Percentiles rank a stretch among this genome's conserved stretches.
phyloP scores from a whole-genome alignment of 2,888 invertebrate species.

The Agriopis marginaria region DNA sequence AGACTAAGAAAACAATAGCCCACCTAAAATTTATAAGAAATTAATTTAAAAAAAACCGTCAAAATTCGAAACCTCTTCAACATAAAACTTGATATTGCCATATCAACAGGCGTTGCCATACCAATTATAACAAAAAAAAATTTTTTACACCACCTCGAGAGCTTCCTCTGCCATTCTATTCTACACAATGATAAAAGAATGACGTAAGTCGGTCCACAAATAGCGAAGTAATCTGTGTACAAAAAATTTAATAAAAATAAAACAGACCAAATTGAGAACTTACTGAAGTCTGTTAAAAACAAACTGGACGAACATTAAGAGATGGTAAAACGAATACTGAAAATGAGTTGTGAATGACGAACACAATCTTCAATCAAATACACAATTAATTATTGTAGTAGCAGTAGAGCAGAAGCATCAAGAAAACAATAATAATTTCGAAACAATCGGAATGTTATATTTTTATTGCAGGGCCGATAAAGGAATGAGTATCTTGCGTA shows the following conservation, averaged over 20 bases:
- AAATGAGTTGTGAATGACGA: conserved; percentile 1
- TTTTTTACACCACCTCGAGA: too few species aligned
- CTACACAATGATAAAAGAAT: too few species aligned
- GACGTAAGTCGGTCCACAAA: too few species aligned
- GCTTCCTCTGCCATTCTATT: too few species aligned
- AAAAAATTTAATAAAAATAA: too few species aligned
- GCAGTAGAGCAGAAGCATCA: conserved; percentile 12
- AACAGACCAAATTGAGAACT: background rate
- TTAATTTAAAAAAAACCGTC: too few species aligned
- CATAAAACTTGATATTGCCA: too few species aligned
- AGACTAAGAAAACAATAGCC: background rate
- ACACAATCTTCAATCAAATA: conserved; percentile 1
- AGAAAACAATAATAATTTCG: conserved; percentile 15
- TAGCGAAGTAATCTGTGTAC: too few species aligned
- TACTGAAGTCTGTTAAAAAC: too few species aligned
- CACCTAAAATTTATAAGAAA: background rate
- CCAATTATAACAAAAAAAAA: too few species aligned
- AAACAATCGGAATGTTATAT: conserved; percentile 22
- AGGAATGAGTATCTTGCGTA: conserved; percentile 14
- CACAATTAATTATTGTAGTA: background rate
- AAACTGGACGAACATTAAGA: background rate
- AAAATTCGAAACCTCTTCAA: too few species aligned
- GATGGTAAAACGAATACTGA: background rate
- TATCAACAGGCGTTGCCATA: too few species aligned
- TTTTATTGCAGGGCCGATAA: conserved; percentile 13